phyloP scores from a whole-genome alignment of 1,140 invertebrate species.

The Anastrepha ludens region DNA sequence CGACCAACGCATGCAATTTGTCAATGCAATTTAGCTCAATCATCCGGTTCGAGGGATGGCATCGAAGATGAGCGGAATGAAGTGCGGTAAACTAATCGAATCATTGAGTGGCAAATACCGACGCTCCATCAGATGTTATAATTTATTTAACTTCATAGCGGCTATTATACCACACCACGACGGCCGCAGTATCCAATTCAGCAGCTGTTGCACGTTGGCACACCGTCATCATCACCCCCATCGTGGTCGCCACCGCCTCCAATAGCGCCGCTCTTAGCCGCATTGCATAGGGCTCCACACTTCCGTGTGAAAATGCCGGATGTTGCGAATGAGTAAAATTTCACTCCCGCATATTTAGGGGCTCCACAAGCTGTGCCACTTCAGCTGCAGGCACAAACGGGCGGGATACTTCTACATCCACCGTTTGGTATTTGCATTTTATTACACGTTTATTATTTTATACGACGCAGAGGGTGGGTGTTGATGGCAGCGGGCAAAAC shows the following conservation, averaged over 20 bases:
- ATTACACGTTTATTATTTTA: neutral
- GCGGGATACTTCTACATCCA: neutral
- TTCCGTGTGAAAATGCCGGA: conserved; percentile 21
- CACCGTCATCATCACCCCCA: neutral
- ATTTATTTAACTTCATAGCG: conserved; percentile 16
- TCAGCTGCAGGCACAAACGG: neutral
- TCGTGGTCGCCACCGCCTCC: neutral
- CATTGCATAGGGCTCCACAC: neutral
- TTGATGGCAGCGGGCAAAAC: neutral
- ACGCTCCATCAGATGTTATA: neutral
- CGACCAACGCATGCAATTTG: neutral
- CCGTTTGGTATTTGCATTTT: conserved; percentile 19
- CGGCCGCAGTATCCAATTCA: neutral
- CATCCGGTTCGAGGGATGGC: neutral
- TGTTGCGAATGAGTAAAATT: neutral
- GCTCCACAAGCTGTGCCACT: neutral
- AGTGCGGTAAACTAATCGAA: neutral
- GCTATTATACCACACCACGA: neutral
- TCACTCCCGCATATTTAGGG: neutral
- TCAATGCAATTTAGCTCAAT: neutral
- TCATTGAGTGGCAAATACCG: neutral
- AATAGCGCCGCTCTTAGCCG: neutral
- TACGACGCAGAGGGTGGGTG: neutral
- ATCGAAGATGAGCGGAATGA: neutral
- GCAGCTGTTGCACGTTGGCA: neutral